Evolutionary conservation across 2,113 vertebrate genomes (phyloP), one percentile per base, ranked within the genome.

Genomic region (Spheniscus mendiculus): DNA sequence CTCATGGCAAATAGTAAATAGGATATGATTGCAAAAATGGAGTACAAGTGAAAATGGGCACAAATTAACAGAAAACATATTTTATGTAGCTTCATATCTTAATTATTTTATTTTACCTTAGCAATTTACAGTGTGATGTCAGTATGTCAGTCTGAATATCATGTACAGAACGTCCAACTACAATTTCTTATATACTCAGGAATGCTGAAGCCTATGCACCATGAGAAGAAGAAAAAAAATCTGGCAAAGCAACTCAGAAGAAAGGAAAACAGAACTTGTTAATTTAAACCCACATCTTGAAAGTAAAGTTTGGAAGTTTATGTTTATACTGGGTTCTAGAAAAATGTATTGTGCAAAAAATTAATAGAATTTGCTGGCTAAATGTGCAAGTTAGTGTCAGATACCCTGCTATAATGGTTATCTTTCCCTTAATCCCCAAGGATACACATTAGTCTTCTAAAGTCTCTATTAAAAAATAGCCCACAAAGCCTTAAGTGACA

Each of bases 11-110:
- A 84, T 56, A 93, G 86, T 93, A 79, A 77, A 95, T 66, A 93
- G 34, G 32, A 67, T 56, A 72, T 21, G 10, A 89, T 63, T 96
- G 15, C 15, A 80, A 62, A 70, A 84, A 62, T 36, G 29, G 12
- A 72, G 27, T 73, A 40, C 29, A 50, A 93, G 25, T 61, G 65
- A 93, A 97, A 94, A 97, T 70, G 29, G 45, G 40, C 12, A 26
- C 19, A 91, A 91, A 90, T 95, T 95, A 98, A 77, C n/a, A 83
- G 45, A 83, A 97, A 89, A 71, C 13, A 20, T 26, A 52, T 25
- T 93, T 93, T 74, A 73, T 79, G 25, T 84, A 69, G 44, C 36
- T 96, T 84, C 27, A 38, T 82, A 50, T 88, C 72, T 87, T 83
- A 59, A 87, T 93, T 92, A 77, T 91, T 88, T 93, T 76, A 72